Base-by-base conservation (phyloP, 1,140 invertebrate species). In the Holcopasites calliopsidis region DNA sequence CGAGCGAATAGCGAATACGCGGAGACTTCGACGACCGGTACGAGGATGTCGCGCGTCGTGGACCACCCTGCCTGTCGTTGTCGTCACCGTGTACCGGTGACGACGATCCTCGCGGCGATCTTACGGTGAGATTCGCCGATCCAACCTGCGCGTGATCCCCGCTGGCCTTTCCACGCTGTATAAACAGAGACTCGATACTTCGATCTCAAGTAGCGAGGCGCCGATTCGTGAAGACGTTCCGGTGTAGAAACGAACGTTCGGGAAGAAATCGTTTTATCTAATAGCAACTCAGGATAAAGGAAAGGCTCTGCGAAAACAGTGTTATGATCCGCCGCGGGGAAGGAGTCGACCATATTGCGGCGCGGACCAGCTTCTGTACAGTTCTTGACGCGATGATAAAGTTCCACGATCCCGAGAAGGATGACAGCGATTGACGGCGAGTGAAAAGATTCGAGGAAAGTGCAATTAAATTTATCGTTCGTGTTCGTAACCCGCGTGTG, bases 21-120 rank as follows among this genome's bases (percentile, higher is more conserved):
- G 79, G 85, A 85, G 86, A 87, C 79, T 88, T 88, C 75, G 80
- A 88, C 85, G 86, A 84, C 54, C 69, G 86, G 82, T 77, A 68
- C 77, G 83, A 84, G 73, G 79, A 87, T 88, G 86, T 83, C 79
- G 81, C 77, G 79, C 79, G 79, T 77, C 80, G 55, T 21, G 72
- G 82, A 79, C 80, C 80, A 83, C 76, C 82, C 80, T 76, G 80
- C 80, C 77, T 79, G 84, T 85, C 86, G 82, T 77, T 82, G 79
- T 72, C 75, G 76, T 79, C 83, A 68, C 31, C 70, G 66, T 50
- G 74, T 75, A 81, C 76, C 83, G 82, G 76, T 79, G 75, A 79
- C 84, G 62, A 76, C 68, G 62, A 83, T 42, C 62, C 74, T 70
- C 66, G 44, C 55, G 49, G 66, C 66, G 62, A 79, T 69, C 72